Conservation (phyloP, 2,113 vertebrate genomes). For the Danionella cerebrum region DNA sequence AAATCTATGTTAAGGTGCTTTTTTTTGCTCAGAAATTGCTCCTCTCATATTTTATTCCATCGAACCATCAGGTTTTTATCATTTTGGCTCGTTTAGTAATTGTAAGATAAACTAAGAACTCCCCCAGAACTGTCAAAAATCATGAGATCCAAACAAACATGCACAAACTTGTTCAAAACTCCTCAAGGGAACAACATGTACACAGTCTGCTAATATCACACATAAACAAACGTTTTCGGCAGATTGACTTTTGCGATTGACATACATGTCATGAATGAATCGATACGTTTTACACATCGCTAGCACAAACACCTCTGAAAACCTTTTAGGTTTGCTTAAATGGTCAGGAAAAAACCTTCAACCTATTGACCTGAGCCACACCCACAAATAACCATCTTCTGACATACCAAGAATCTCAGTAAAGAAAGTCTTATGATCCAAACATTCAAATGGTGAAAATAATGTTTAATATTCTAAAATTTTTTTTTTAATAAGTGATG, state of each 20-base stretch:
- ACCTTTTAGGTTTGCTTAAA: background rate
- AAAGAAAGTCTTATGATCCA: background rate
- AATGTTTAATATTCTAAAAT: too few species aligned
- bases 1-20: too few species aligned
- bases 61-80: too few species aligned
- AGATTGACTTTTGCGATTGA: too few species aligned
- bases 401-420: background rate
- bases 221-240: constrained; percentile 1
- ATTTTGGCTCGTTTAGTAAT: too few species aligned
- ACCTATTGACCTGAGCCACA: constrained; percentile 13
- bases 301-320: background rate
- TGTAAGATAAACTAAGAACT: too few species aligned
- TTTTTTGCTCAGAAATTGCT: too few species aligned
- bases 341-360: background rate
- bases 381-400: constrained; percentile 2
- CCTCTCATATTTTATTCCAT: too few species aligned
- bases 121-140: too few species aligned
- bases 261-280: background rate
- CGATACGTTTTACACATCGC: background rate
- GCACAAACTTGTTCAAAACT: background rate
- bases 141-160: background rate
- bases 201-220: background rate
- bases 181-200: background rate
- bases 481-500: too few species aligned
- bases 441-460: too few species aligned